Base-by-base conservation (phyloP, 1,140 invertebrate genomes). In the Drosophila parabipectinata region DNA sequence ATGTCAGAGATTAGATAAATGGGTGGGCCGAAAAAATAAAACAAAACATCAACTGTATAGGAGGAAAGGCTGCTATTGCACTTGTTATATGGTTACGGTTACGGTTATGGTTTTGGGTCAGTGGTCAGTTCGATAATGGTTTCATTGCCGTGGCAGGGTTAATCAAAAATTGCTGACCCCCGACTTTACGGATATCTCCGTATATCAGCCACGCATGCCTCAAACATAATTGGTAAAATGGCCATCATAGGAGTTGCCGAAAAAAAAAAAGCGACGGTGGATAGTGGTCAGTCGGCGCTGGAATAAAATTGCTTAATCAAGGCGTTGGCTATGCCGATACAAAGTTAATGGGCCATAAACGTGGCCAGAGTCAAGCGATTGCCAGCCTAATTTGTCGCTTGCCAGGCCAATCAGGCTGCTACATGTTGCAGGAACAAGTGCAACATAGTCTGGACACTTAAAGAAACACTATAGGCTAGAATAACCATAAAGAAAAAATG, bases 81-180 rank as follows among this genome's bases (percentile, higher is more conserved):
- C 44, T 64, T 74, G 71, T 63, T 73, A 56, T 74, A n/a, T 44
- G 66, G 18, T 47, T 47, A 21, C 18, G 44, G 44, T 47, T 47
- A 21, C 9, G 44, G 15, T 47, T 21, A 9, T 10, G 44, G 44
- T 61, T 68, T 34, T 57, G 59, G 57, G 60, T 51, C 55, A 77
- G 34, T 79, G 58, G 58, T 67, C 68, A 72, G 14, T 48, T 60
- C 64, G 76, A 79, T 79, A 84, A 84, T 84, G 81, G 76, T 72
- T 84, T 79, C 73, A 84, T 84, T 73, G 78, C 30, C 50, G 30
- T 67, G 73, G 64, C 64, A 56, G 74, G 82, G 82, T 85, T 85
- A 85, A 85, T 85, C 82, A 85, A 85, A 85, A 87, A 87, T 87
- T 78, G 55, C 62, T 85, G 82, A 85, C 78, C 82, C 61, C 79